A percentile compares a stretch with the other conserved stretches of the same genome.
Evolutionary conservation across 2,888 invertebrate species (phyloP).

Genomic region (Rapana venosa): DNA sequence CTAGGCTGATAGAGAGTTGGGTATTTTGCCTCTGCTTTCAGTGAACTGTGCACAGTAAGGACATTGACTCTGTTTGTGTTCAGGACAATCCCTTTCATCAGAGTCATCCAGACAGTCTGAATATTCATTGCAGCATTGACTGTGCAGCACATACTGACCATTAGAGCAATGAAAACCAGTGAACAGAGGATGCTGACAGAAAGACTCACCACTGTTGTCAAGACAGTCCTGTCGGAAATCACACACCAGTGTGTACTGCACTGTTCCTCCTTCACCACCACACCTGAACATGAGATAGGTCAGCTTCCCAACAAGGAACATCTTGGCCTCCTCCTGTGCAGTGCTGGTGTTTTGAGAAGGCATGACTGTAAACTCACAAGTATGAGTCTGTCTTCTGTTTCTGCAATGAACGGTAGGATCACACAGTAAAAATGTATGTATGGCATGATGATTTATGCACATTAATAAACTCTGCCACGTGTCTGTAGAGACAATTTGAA

Average conservation of each 20-base stretch:
- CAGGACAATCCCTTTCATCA: not conserved
- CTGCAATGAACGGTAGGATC: not conserved
- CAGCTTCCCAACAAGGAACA: not conserved
- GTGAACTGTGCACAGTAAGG: not conserved
- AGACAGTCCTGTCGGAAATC: constrained; percentile 5
- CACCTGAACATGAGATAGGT: not conserved
- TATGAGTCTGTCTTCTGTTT: not conserved
- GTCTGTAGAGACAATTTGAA: not conserved
- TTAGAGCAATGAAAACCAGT: not conserved
- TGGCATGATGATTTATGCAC: not conserved
- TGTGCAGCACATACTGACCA: not conserved
- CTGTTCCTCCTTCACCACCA: not conserved
- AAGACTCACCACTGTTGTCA: constrained; percentile 5
- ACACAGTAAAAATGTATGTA: constrained; percentile 4
- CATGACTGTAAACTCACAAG: not conserved
- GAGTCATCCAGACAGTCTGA: constrained; percentile 2
- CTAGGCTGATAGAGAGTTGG: not conserved
- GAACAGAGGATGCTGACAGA: not conserved
- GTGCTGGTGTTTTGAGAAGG: not conserved
- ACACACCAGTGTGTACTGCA: not conserved
- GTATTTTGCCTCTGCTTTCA: not conserved
- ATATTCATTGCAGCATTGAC: not conserved
- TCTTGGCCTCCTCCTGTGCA: not conserved
- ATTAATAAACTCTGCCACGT: not conserved
- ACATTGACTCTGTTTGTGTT: not conserved